These are phyloP conservation scores for Cottoperca gobio DNA, from an alignment of 2,797 vertebrate species.

Conservation along the genomic window DNA sequence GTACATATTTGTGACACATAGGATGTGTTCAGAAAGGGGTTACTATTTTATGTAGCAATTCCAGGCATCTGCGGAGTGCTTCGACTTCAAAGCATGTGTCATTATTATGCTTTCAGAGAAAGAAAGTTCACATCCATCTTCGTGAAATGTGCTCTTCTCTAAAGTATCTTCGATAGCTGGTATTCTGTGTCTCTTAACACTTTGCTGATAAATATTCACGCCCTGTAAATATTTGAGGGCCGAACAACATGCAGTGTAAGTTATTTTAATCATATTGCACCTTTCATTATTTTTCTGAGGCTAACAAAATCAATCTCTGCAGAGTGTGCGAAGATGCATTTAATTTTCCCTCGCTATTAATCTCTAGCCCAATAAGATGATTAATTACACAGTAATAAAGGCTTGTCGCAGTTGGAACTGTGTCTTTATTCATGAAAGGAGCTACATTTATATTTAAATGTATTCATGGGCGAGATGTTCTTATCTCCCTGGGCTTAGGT, in stretches of 20 bases:
- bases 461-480: constrained; percentile 57
- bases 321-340: constrained; percentile 73
- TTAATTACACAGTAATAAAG: constrained; percentile 77
- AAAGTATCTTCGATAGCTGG: constrained; percentile 51
- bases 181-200: constrained; percentile 62
- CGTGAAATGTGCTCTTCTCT: constrained; percentile 59
- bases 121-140: constrained; percentile 69
- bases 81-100: constrained; percentile 66
- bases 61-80: constrained; percentile 44
- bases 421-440: constrained; percentile 68
- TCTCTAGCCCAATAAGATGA: constrained; percentile 77
- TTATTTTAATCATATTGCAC: constrained; percentile 75
- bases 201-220: constrained; percentile 76
- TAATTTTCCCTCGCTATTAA: constrained; percentile 77
- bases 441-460: constrained; percentile 79
- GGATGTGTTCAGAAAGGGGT: constrained; percentile 55
- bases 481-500: constrained; percentile 63
- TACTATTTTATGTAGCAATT: constrained; percentile 75
- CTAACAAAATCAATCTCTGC: constrained; percentile 74
- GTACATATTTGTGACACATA: constrained; percentile 67
- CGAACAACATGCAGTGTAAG: constrained; percentile 55
- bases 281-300: constrained; percentile 66
- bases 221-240: constrained; percentile 75
- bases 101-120: constrained; percentile 72
- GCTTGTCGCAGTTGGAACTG: constrained; percentile 53